Conservation (phyloP, 2,797 vertebrate species). For the Gadopsis marmoratus region DNA sequence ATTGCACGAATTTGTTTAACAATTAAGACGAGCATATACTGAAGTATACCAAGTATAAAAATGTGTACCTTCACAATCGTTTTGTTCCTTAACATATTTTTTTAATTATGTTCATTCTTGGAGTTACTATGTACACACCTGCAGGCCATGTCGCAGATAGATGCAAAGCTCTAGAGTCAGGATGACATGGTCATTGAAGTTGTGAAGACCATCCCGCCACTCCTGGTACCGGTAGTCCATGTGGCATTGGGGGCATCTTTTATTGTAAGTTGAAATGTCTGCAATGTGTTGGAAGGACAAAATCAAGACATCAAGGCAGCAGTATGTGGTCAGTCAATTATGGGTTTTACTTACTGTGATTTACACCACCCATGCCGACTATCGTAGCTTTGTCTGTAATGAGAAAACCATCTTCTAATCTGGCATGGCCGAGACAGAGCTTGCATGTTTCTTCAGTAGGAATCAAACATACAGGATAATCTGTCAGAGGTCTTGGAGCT, state of each 20-base stretch:
- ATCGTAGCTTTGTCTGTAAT: conserved; percentile 20
- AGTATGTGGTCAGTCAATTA: background rate
- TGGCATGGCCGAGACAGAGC: conserved; percentile 15
- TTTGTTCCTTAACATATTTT: too few relatives aligned
- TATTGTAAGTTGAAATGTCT: conserved; percentile 42
- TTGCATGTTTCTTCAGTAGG: conserved; percentile 26
- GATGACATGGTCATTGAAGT: conserved; percentile 45
- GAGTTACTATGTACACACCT: background rate
- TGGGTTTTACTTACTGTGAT: conserved; percentile 8
- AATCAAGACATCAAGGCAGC: background rate
- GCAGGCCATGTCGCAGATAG: conserved; percentile 33
- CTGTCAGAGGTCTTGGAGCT: background rate
- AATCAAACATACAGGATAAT: conserved; percentile 18
- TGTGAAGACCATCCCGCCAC: conserved; percentile 48
- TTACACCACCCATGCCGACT: conserved; percentile 24
- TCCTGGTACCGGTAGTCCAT: conserved; percentile 55
- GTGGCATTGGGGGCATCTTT: conserved; percentile 33
- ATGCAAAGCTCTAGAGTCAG: conserved; percentile 41
- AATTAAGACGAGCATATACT: too few relatives aligned
- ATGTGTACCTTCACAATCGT: too few relatives aligned
- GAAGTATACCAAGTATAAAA: too few relatives aligned
- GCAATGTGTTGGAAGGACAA: background rate
- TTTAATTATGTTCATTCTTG: too few relatives aligned
- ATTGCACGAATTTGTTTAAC: too few relatives aligned
- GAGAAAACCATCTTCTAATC: conserved; percentile 4